Conservation (phyloP, 2,888 invertebrate species). For the Epirrita christyi region DNA sequence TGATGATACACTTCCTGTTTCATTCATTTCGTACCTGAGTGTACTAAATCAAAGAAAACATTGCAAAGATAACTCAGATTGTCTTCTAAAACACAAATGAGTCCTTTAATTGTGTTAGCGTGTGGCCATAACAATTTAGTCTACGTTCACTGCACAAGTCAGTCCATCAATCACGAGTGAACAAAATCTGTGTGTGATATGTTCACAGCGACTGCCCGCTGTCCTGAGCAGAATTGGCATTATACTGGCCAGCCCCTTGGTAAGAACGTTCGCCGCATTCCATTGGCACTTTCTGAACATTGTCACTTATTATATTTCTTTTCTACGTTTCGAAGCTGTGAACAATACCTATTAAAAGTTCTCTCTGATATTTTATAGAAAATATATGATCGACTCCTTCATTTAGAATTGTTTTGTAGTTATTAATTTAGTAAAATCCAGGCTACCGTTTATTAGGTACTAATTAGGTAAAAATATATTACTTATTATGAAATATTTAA, state of each 20-base stretch:
- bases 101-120: conserved; percentile 17
- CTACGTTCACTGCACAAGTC: conserved; percentile 77
- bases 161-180: conserved; percentile 82
- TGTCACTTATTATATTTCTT: conserved; percentile 41
- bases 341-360: not conserved
- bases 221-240: conserved; percentile 98
- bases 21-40: conserved; percentile 23
- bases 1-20: conserved; percentile 22
- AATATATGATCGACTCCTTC: not conserved
- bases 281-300: conserved; percentile 79
- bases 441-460: too few relatives aligned
- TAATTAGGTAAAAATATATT: too few relatives aligned
- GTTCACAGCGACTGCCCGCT: conserved; percentile 96
- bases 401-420: not conserved
- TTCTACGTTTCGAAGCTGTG: conserved; percentile 29
- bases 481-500: not conserved
- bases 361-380: not conserved
- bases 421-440: not conserved
- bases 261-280: conserved; percentile 87
- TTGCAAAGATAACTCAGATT: conserved; percentile 68
- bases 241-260: conserved; percentile 97
- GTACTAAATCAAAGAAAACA: conserved; percentile 64
- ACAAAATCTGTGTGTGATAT: conserved; percentile 87
- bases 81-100: conserved; percentile 15
- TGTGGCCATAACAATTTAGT: conserved; percentile 80